Percentiles rank a stretch among this genome's conserved stretches.
Conservation (phyloP, 35 echinoderm and acorn worm genomes). For the Ophioderma brevispina region DNA sequence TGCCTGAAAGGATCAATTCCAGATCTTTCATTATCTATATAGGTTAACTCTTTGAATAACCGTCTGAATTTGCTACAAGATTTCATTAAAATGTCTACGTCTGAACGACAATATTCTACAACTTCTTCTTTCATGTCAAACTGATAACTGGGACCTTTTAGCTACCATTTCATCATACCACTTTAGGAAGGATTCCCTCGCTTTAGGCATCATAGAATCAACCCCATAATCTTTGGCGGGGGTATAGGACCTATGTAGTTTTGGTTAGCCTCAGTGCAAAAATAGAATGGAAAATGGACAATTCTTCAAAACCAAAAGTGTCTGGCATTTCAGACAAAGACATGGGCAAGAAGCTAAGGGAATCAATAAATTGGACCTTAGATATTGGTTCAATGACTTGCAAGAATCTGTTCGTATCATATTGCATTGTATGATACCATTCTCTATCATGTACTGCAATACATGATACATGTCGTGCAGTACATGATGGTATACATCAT, state of each 20-base stretch:
- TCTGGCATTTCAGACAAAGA: constrained; percentile 41
- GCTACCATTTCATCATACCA: constrained; percentile 53
- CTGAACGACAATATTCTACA: constrained; percentile 29
- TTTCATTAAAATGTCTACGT: constrained; percentile 60
- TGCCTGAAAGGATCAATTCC: constrained; percentile 56
- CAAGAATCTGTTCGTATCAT: constrained; percentile 62
- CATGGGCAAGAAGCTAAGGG: constrained; percentile 75
- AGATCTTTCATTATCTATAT: background rate
- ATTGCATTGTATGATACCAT: background rate
- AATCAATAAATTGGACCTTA: constrained; percentile 56
- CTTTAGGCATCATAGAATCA: constrained; percentile 43
- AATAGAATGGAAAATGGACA: constrained; percentile 74
- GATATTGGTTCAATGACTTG: background rate
- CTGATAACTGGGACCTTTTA: background rate
- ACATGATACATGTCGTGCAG: too few relatives aligned
- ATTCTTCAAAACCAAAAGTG: constrained; percentile 65
- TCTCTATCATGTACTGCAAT: constrained; percentile 18
- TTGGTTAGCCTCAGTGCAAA: constrained; percentile 36
- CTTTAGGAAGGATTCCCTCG: background rate
- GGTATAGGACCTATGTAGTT: constrained; percentile 30
- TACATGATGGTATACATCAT: constrained; percentile 56
- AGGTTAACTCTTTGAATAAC: constrained; percentile 28
- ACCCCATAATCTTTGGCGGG: background rate
- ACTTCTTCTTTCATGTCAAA: constrained; percentile 67
- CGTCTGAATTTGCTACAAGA: constrained; percentile 43